Evolutionary conservation across 1,140 invertebrate species (phyloP).

Genomic region (Drosophila insularis): DNA sequence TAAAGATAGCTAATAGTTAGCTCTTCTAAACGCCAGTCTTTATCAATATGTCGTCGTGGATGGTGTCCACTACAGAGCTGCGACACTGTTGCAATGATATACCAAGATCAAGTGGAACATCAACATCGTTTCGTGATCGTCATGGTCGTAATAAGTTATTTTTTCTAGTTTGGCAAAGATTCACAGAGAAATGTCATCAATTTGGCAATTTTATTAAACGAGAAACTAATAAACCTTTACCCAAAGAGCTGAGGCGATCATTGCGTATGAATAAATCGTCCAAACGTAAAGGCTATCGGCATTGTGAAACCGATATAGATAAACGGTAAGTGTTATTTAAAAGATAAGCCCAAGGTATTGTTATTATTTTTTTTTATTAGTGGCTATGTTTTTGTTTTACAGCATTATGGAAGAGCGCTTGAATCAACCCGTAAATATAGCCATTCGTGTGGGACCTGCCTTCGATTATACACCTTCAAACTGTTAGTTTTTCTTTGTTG

Average conservation of each 20-base stretch:
- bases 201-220: slow-evolving; percentile 46
- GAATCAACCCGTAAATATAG: slow-evolving; percentile 55
- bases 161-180: slow-evolving; percentile 53
- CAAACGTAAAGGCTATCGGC: slow-evolving; percentile 83
- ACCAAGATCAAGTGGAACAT: slow-evolving; percentile 10
- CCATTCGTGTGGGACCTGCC: slow-evolving; percentile 63
- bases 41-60: slow-evolving; percentile 67
- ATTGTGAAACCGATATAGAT: slow-evolving; percentile 84
- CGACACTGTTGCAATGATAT: slow-evolving; percentile 23
- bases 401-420: slow-evolving; percentile 56
- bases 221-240: slow-evolving; percentile 66
- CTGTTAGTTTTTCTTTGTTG: slow-evolving; percentile 25
- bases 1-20: slow-evolving; percentile 20
- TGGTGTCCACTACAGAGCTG: slow-evolving; percentile 58
- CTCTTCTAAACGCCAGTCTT: slow-evolving; percentile 45
- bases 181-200: slow-evolving; percentile 52
- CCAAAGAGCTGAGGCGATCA: slow-evolving; percentile 72
- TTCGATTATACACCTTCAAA: slow-evolving; percentile 56
- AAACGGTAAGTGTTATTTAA: slow-evolving; percentile 79
- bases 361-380: slow-evolving; percentile 18
- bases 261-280: slow-evolving; percentile 77
- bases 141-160: slow-evolving; percentile 26
- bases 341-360: slow-evolving; percentile 49
- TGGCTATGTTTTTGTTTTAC: not conserved
- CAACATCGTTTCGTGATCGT: slow-evolving; percentile 1